Evolutionary conservation across 2,797 vertebrate species (phyloP), one percentile per base, ranked within the genome.

Genomic region (Sebastes matsubarae): DNA sequence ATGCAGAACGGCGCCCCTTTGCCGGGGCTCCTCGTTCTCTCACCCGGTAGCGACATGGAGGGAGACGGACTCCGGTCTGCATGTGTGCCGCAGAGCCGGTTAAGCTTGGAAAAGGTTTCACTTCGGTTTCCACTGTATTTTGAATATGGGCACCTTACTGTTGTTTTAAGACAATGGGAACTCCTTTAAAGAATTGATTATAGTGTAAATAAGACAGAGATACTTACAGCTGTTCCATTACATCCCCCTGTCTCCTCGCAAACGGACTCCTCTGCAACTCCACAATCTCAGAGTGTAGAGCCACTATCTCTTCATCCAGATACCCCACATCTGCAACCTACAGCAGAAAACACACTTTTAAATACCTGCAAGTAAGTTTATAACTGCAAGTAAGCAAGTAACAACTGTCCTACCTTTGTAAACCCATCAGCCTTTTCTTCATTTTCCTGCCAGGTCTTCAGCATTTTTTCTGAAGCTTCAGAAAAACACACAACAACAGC

Each of bases 381-480:
- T 10, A n/a, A 24, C 1, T 10, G 34, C 16, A 59, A 27, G 24
- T 61, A 3, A 27, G 1, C 50, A 50, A 32, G 6, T 61, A 61
- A 69, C 2, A 72, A 38, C 6, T 5, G 2, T 60, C 82, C 27
- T 52, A 99, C 98, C 97, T 99, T 96, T 79, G 95, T 94, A 93
- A 97, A 98, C 7, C 90, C 96, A 57, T 96, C 95, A 27, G 98
- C 97, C 86, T 97, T 99, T 84, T 97, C 96, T 92, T 98, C 97
- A 95, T 98, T 99, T 81, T 99, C 98, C 87, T 98, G 97, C 99
- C 98, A 99, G 3, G 97, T 97, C 94, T 97, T 99, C 50, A 99
- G 92, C 97, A 99, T 97, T 94, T 99, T 99, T 92, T 99, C 97
- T 58, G 98, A 99, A 83, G 98, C 99, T 99, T 91, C 79, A 92